These are phyloP conservation scores for Xanthia togata DNA, from an alignment of 2,888 invertebrate species.

Conservation along the genomic window DNA sequence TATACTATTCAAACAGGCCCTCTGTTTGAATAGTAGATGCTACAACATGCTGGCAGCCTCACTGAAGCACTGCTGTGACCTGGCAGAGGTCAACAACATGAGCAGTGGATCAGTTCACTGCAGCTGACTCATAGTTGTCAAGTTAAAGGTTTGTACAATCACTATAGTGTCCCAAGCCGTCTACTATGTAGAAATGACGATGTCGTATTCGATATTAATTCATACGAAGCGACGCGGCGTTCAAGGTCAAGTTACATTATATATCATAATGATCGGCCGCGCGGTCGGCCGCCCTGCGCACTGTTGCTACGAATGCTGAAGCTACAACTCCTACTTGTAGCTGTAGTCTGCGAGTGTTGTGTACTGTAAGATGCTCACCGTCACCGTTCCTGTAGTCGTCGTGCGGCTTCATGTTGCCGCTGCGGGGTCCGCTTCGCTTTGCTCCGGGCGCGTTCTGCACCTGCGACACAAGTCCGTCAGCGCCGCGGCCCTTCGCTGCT, in stretches of 20 bases:
- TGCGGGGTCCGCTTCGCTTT: conserved; percentile 23
- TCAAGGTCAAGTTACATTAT: conserved; percentile 63
- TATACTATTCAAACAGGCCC: too few relatives aligned
- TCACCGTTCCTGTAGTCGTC: conserved; percentile 82
- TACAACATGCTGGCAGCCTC: too few relatives aligned
- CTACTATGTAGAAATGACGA: conserved; percentile 15
- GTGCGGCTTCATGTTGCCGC: conserved; percentile 78
- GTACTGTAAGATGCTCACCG: conserved; percentile 71
- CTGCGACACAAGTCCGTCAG: conserved; percentile 59
- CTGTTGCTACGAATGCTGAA: conserved; percentile 10
- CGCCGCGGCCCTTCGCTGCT: conserved; percentile 52
- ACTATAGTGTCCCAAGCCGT: neutral
- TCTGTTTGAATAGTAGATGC: too few relatives aligned
- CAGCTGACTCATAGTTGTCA: conserved; percentile 1
- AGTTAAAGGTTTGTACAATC: neutral
- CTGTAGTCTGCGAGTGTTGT: neutral
- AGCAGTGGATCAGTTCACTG: conserved; percentile 31
- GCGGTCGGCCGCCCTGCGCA: conserved; percentile 22
- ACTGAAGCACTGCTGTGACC: conserved; percentile 3
- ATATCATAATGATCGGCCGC: conserved; percentile 37
- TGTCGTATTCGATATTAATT: conserved; percentile 29
- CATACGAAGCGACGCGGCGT: conserved; percentile 28
- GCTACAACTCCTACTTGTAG: too few relatives aligned
- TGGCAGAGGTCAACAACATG: conserved; percentile 28
- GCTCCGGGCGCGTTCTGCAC: conserved; percentile 49